Evolutionary conservation across 2,888 invertebrate species (phyloP), one percentile per base, ranked within the genome.

Genomic region (Autographa gamma): DNA sequence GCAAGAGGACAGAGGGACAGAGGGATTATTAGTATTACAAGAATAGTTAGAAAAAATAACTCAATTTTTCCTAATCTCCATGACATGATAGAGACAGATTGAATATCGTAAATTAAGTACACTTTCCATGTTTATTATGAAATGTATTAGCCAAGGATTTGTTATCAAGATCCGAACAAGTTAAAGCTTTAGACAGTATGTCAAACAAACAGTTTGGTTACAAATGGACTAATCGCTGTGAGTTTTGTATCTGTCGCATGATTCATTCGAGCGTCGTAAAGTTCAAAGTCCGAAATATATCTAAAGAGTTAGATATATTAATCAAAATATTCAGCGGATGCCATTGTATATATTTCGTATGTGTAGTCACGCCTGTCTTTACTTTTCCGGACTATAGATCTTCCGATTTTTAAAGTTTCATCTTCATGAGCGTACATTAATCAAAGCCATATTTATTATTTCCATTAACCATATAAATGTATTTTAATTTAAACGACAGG

Each of bases 201-300:
- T 89, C 89, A 90, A 90, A 89, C 89, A 89, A 83, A 82, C 68
- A 59, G 74, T 69, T 74, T 60, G 61, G 73, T 85, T 79, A 73
- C 69, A 76, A 77, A 74, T 73, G 77, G 85, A 91, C 90, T 89
- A 89, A 89, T 91, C 81, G 72, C 73, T 72, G 63, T 61, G 66
- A 79, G 84, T 88, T 90, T 86, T 85, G 79, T 78, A 78, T 73
- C 66, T 82, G 78, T 81, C 73, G 52, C 66, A 54, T 56, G 60
- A 56, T 56, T 60, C 69, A 78, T 78, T 80, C 66, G 25, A 66
- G 18, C 62, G 77, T 78, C 80, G 59, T 62, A 72, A 66, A 76
- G 69, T 80, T 77, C 71, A 74, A 74, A 81, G 69, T 69, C 67
- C 66, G 58, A 56, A 56, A 56, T 63, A 59, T 81, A 64, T 73